Percentiles rank a stretch among this genome's conserved stretches.
phyloP scores from a whole-genome alignment of 2,113 vertebrate genomes.

The Natator depressus region DNA sequence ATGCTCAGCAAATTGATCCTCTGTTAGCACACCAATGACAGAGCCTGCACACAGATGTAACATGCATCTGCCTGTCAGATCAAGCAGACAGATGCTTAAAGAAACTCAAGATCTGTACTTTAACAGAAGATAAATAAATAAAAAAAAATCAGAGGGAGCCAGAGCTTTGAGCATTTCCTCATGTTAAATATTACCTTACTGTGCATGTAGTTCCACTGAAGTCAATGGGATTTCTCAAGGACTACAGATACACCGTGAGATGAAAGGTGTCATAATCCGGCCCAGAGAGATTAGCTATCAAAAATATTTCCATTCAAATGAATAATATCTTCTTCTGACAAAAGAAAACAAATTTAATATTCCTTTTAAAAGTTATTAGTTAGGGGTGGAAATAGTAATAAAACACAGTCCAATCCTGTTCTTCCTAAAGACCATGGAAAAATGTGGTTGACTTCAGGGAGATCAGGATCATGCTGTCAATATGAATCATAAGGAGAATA shows the following conservation, averaged over 20 bases:
- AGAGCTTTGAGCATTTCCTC: background rate
- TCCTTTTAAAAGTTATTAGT: background rate
- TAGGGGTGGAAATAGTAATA: background rate
- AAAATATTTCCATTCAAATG: background rate
- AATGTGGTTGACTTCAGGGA: background rate
- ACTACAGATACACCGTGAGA: background rate
- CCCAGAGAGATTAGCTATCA: background rate
- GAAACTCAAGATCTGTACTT: background rate
- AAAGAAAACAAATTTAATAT: background rate
- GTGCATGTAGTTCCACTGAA: background rate
- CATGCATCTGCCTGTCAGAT: background rate
- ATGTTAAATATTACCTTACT: background rate
- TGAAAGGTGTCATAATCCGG: too few species aligned
- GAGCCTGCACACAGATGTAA: background rate
- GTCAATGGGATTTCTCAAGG: background rate
- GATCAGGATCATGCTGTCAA: background rate
- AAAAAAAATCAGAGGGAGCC: background rate
- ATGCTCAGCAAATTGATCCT: background rate
- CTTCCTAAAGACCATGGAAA: background rate
- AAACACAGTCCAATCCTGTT: background rate
- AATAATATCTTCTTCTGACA: background rate
- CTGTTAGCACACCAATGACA: background rate
- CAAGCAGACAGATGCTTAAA: background rate
- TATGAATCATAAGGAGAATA: background rate
- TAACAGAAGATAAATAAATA: background rate